Evolutionary conservation across 2,113 vertebrate species (phyloP), one percentile per base, ranked within the genome.

Genomic region (Pterocles burchelli): DNA sequence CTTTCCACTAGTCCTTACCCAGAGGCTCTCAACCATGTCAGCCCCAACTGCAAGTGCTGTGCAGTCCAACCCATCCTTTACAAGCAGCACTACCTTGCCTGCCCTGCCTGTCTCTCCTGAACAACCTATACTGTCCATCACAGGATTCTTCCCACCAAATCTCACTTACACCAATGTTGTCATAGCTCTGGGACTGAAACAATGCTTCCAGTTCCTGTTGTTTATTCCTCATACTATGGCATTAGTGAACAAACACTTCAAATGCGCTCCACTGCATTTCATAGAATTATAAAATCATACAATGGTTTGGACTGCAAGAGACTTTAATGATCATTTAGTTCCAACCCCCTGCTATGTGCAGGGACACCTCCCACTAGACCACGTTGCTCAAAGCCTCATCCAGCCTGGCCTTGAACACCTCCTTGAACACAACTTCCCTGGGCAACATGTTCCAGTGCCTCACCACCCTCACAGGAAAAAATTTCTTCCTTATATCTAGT

Each of bases 71-170:
- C 7, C 19, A 43, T 65, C 26, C 41, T 48, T 38, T 18, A n/a
- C n/a, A n/a, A 10, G 19, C 6, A 7, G n/a, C 5, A 14, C 6
- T 22, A 66, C 22, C 7, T 55, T 2, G 0, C 41, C 55, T 72
- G 28, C 28, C 12, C 33, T 55, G 31, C 34, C 26, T 25, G 21
- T 55, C 28, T 36, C 28, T 58, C 19, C 63, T 65, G 13, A 29
- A 70, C 6, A 26, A 2, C 33, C 36, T 46, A 0, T 6, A 11
- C 6, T 13, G 2, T 12, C 51, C 71, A 77, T 7, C 10, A 18
- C 33, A 82, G 17, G 11, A 31, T 14, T 45, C 17, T 34, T 71
- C 20, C 31, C 33, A 58, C 4, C 11, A 52, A 51, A 9, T 13
- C 24, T 38, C 41, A 26, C 58, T 55, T 21, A 17, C 17, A 22